phyloP scores from a whole-genome alignment of 2,113 vertebrate species.

The Erythrocebus patas region DNA sequence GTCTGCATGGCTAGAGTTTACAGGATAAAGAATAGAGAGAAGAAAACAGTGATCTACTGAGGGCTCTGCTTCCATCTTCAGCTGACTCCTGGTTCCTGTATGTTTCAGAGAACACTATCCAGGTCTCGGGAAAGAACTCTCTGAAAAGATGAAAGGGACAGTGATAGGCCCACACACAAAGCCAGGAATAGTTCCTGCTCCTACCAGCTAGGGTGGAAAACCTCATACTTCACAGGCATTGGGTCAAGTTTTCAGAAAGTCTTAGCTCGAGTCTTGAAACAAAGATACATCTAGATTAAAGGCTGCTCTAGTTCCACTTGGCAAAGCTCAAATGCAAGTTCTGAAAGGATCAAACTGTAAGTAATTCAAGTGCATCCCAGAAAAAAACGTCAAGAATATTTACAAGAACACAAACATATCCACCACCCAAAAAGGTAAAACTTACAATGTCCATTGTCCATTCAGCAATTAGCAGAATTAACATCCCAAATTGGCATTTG shows the following conservation, averaged over 20 bases:
- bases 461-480: slow-evolving; percentile 39
- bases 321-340: not conserved
- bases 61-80: not conserved
- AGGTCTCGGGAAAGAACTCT: not conserved
- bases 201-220: not conserved
- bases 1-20: not conserved
- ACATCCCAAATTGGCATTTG: not conserved
- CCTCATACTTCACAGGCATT: not conserved
- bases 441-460: not conserved
- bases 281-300: not conserved
- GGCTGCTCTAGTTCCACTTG: not conserved
- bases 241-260: not conserved
- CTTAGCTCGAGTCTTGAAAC: not conserved
- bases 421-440: not conserved
- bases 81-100: not conserved
- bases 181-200: not conserved
- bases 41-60: not conserved
- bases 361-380: not conserved
- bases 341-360: not conserved
- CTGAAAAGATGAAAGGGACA: not conserved
- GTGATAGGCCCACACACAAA: not conserved
- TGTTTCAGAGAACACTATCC: not conserved
- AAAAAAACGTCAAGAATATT: not conserved
- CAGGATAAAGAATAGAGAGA: not conserved
- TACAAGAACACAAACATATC: not conserved